Percentiles rank a stretch among this genome's conserved stretches.
phyloP scores from a whole-genome alignment of 2,888 invertebrate species.

The Monoplex corrugatus region DNA sequence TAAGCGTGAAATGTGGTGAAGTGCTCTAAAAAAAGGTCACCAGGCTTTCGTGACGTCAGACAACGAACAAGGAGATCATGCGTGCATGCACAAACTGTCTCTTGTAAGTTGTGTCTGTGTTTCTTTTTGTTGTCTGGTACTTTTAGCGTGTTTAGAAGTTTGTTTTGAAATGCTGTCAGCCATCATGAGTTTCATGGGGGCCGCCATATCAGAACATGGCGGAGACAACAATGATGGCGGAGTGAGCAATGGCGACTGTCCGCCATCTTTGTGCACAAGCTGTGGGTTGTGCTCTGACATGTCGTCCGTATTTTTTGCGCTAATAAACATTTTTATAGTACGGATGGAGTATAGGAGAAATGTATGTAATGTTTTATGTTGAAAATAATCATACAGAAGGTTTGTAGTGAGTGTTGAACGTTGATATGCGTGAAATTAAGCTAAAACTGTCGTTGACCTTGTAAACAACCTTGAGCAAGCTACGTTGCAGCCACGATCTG shows the following conservation, averaged over 20 bases:
- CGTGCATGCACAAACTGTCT: background rate
- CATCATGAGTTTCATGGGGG: slow-evolving; percentile 84
- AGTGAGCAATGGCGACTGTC: slow-evolving; percentile 82
- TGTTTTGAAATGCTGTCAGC: slow-evolving; percentile 83
- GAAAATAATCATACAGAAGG: background rate
- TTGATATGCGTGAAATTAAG: background rate
- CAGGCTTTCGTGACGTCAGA: slow-evolving; percentile 65
- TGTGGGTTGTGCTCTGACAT: background rate
- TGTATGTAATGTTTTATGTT: background rate
- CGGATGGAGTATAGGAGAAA: no score
- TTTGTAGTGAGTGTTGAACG: background rate
- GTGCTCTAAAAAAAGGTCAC: slow-evolving; percentile 58
- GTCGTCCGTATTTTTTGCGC: background rate
- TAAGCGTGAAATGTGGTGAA: slow-evolving; percentile 24
- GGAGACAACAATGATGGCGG: slow-evolving; percentile 76
- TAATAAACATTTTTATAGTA: background rate
- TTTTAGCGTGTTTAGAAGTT: slow-evolving; percentile 61
- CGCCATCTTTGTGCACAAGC: slow-evolving; percentile 78
- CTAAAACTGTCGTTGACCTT: slow-evolving; percentile 4
- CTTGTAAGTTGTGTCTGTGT: slow-evolving; percentile 48
- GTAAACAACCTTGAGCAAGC: slow-evolving; percentile 32
- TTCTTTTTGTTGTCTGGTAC: slow-evolving; percentile 5
- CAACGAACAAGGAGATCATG: slow-evolving; percentile 53
- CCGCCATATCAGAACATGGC: slow-evolving; percentile 86
- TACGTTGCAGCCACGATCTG: slow-evolving; percentile 9